phyloP scores from a whole-genome alignment of 2,113 vertebrate species.

The Ovibos moschatus region DNA sequence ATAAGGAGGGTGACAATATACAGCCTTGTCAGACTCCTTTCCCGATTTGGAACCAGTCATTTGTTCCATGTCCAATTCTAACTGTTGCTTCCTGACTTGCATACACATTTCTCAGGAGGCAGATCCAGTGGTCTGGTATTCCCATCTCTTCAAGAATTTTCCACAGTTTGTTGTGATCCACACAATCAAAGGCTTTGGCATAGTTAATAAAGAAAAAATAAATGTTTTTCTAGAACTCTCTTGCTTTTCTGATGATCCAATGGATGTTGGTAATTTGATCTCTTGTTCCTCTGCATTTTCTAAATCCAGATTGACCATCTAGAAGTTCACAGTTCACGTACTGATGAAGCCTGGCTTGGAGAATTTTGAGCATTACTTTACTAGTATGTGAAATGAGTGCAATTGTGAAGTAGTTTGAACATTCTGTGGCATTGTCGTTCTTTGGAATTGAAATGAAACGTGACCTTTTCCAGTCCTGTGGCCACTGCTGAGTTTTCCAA shows the following conservation, averaged over 20 bases:
- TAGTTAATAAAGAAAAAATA: neutral
- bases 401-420: neutral
- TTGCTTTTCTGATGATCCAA: neutral
- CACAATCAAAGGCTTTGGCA: neutral
- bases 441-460: neutral
- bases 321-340: rapidly evolving
- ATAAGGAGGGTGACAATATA: neutral
- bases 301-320: neutral
- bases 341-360: neutral
- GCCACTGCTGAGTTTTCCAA: neutral
- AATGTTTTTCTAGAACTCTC: neutral
- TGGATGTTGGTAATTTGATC: neutral
- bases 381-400: neutral
- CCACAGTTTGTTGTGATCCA: neutral
- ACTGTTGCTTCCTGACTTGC: neutral
- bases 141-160: neutral
- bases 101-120: neutral
- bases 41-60: rapidly evolving
- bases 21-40: neutral
- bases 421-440: neutral
- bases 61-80: neutral
- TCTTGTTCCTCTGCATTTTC: neutral
- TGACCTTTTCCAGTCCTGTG: neutral
- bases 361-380: neutral
- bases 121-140: neutral